Evolutionary conservation across 2,797 vertebrate species (phyloP).

Genomic region (Erethizon dorsatum): DNA sequence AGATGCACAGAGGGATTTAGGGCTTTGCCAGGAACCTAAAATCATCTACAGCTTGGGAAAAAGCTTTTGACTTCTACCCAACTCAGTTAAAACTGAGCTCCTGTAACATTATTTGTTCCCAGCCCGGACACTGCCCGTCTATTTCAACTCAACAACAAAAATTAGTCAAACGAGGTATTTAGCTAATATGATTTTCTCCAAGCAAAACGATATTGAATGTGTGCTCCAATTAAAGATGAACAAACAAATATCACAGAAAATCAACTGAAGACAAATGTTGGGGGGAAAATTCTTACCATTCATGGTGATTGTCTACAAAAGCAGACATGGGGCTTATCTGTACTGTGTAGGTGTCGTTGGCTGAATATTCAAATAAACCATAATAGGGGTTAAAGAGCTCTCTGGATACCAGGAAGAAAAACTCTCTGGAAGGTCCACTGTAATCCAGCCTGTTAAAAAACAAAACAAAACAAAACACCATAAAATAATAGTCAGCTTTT

Average conservation of each 20-base stretch:
- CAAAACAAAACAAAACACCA: conserved; percentile 43
- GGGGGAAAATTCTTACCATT: conserved; percentile 93
- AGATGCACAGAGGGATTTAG: background rate
- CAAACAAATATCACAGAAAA: conserved; percentile 25
- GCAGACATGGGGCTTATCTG: conserved; percentile 99
- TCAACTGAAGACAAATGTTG: conserved; percentile 11
- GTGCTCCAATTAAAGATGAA: background rate
- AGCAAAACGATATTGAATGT: background rate
- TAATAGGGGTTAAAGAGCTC: conserved; percentile 99
- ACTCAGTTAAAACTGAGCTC: background rate
- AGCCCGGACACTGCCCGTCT: background rate
- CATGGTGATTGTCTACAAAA: conserved; percentile 99
- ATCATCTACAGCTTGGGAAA: background rate
- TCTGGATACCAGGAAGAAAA: conserved; percentile 98
- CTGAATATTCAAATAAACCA: conserved; percentile 98
- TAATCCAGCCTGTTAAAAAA: conserved; percentile 95
- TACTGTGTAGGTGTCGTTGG: conserved; percentile 99
- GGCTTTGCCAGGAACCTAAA: background rate
- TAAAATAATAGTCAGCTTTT: conserved; percentile 66
- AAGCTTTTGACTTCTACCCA: conserved; percentile 32
- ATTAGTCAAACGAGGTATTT: conserved; percentile 31
- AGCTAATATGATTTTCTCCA: conserved; percentile 21
- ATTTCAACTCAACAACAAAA: conserved; percentile 62
- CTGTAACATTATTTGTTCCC: background rate
- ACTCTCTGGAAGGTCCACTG: conserved; percentile 98